Base-by-base conservation (phyloP, 92 coral and sea anemone species). In the Actinernus sp. region DNA sequence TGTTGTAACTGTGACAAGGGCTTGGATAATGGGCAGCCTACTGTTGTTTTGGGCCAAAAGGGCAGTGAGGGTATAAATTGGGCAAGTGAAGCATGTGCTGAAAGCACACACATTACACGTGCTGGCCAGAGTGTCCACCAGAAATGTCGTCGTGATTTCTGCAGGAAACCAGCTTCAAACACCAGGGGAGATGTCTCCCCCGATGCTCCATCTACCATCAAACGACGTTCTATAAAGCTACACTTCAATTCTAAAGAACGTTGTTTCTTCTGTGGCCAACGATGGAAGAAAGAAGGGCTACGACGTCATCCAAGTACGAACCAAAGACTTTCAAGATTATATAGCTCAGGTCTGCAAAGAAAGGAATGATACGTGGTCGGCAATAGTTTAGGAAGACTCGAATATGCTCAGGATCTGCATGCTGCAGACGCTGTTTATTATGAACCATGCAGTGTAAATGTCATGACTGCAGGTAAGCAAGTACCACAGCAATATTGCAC, bases 351-450 rank as follows among this genome's bases (percentile, higher is more conserved):
- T 32, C 1, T 68, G 75, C 50, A 26, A 14, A 33, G 52, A 53
- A 34, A 68, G 75, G 26, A 54, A 52, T 8, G 75, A 68, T 16
- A 29, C 51, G 37, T 68, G 75, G 75, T 33, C 63, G 3, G 20
- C 20, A 4, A 34, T 28, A 20, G 73, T 52, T 10, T 29, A 18
- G 73, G 82, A 3, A 1, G 73, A 1, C 23, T 53, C 10, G 73
- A 63, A 20, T 49, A 74, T 45, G 61, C 56, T 17, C 70, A 37
- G 18, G 82, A 52, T 24, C 64, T 74, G 1, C 73, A 63, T 63
- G 82, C 65, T 0, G 82, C 82, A 17, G 82, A 74, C 26, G 65
- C 65, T 8, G 73, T 74, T 3, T 74, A 63, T 19, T 73, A 63
- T 23, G 39, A 51, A 17, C 17, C 18, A 45, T n/a, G n/a, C n/a